phyloP scores from a whole-genome alignment of 30 jellyfish, hydroid and myxozoan species.

The Turritopsis dohrnii region DNA sequence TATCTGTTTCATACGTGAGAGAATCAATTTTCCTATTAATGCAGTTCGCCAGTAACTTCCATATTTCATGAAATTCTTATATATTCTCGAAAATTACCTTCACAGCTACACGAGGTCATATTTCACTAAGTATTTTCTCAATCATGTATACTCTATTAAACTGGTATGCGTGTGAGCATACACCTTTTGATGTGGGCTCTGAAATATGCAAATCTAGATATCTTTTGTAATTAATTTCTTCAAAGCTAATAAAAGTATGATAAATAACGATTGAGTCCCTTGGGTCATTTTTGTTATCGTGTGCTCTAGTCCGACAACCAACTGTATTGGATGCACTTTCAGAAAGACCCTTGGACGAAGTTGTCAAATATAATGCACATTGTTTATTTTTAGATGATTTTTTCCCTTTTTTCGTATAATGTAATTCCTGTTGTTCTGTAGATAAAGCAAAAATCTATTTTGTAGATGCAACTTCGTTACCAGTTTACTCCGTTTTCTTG shows the following conservation, averaged over 20 bases:
- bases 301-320: not conserved
- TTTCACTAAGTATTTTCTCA: not conserved
- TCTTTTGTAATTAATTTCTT: not conserved
- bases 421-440: not conserved
- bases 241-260: not conserved
- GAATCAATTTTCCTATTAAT: too few relatives aligned
- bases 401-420: not conserved
- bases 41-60: too few relatives aligned
- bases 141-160: not conserved
- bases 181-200: not conserved
- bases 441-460: not conserved
- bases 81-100: not conserved
- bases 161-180: not conserved
- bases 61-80: not conserved
- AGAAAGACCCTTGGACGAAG: not conserved
- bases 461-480: not conserved
- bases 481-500: not conserved
- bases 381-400: not conserved
- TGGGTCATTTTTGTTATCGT: not conserved
- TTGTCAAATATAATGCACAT: not conserved
- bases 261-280: not conserved
- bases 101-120: not conserved
- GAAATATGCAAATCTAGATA: not conserved
- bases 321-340: not conserved
- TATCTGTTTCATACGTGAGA: too few relatives aligned